Evolutionary conservation across 2,888 invertebrate genomes (phyloP).

Genomic region (Drosophila lacicola): DNA sequence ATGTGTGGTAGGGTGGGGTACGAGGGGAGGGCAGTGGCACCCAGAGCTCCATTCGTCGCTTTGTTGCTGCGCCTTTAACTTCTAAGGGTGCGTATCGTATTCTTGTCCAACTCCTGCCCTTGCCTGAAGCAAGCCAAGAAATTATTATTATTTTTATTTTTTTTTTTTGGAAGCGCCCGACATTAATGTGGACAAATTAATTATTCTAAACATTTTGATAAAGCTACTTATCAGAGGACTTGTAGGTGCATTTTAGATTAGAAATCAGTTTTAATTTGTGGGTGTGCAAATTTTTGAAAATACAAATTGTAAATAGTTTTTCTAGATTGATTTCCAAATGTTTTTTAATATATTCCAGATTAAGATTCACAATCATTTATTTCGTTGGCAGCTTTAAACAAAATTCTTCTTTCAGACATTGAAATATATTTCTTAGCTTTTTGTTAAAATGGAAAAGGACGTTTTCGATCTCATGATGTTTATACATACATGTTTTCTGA

Average conservation of each 20-base stretch:
- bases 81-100: conserved; percentile 49
- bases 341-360: no score
- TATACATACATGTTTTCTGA: no score
- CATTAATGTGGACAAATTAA: conserved; percentile 24
- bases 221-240: conserved; percentile 1
- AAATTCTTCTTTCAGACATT: no score
- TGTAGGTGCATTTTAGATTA: conserved; percentile 1
- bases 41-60: conserved; percentile 49
- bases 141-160: background rate
- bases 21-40: conserved; percentile 19
- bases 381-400: no score
- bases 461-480: no score
- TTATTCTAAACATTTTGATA: conserved; percentile 11
- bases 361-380: no score
- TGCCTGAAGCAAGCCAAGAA: conserved; percentile 20
- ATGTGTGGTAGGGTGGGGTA: background rate
- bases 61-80: conserved; percentile 40
- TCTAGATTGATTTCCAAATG: no score
- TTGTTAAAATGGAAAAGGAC: no score
- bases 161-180: conserved; percentile 1
- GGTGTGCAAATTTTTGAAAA: background rate
- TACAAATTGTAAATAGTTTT: background rate
- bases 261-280: background rate
- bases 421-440: no score
- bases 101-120: conserved; percentile 26